Evolutionary conservation across 2,888 invertebrate species (phyloP), one percentile per base, ranked within the genome.

Genomic region (Zygothrica quintamaculata): DNA sequence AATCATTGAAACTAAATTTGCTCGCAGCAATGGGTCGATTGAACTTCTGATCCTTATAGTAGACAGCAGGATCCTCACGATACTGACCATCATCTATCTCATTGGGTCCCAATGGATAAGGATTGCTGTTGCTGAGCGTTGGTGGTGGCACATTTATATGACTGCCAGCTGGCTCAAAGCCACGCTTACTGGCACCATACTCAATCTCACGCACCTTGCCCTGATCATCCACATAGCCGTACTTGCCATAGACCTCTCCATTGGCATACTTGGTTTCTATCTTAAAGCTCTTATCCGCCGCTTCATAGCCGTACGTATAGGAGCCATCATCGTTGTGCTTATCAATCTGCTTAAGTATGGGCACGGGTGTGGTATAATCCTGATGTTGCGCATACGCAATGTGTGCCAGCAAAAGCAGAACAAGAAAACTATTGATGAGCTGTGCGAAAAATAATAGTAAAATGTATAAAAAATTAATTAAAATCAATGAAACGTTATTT

Each of bases 251-350:
- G 0, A 97, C 96, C 84, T 96, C 96, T 0, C 97, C 97, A 40
- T 93, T 94, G 0, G 95, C 93, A 82, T 95, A 95, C 90, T 96
- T 97, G 0, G 96, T 96, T 90, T 97, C 97, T 67, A 97, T 96
- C 91, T 96, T 96, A 92, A 95, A 96, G 44, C 95, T 94, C 7
- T 96, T 96, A 87, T 97, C 97, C 0, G 96, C 97, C 0, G 94
- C 95, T 90, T 97, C 97, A 90, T 96, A 97, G 0, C 96, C 97
- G 87, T 95, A 97, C 80, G 96, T 96, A 91, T 97, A 97, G 8
- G 96, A 96, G 0, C 96, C 96, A 74, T 97, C 96, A 71, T 96
- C 96, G 89, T 96, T 96, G 90, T 96, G 96, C 65, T 94, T 93
- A 92, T 96, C 95, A 88, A 96, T 95, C 91, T 96, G 96, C 89